A percentile compares a stretch with the other conserved stretches of the same genome.
These are phyloP conservation scores for Caenorhabditis virilis DNA, from an alignment of 2,888 invertebrate species.

Conservation along the genomic window DNA sequence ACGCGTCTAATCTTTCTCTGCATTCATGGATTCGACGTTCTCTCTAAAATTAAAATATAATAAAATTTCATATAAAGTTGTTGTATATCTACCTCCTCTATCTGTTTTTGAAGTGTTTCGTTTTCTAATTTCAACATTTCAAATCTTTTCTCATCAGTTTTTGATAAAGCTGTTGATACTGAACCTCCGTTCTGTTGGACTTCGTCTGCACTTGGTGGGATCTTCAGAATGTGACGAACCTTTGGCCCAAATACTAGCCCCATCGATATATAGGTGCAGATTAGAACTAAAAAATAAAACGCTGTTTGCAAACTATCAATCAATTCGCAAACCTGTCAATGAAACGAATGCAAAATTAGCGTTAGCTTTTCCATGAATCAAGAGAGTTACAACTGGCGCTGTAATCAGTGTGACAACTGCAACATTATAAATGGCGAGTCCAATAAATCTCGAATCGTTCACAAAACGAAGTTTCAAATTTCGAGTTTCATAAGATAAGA, in stretches of 20 bases:
- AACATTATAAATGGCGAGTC: slow-evolving; percentile 99
- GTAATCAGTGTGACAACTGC: slow-evolving; percentile 96
- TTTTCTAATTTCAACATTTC: slow-evolving; percentile 90
- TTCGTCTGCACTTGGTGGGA: slow-evolving; percentile 48
- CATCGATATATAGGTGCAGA: slow-evolving; percentile 97
- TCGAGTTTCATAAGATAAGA: slow-evolving; percentile 95
- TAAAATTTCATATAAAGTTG: background rate
- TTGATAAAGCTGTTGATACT: slow-evolving; percentile 38
- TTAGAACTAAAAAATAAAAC: no score
- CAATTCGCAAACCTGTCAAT: no score
- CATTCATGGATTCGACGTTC: slow-evolving; percentile 53
- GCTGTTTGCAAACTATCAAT: no score
- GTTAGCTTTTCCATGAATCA: slow-evolving; percentile 95
- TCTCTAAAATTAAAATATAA: slow-evolving; percentile 35
- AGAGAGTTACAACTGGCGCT: slow-evolving; percentile 88
- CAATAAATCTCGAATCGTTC: slow-evolving; percentile 96
- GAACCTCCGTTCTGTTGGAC: slow-evolving; percentile 42
- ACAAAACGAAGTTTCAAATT: slow-evolving; percentile 92
- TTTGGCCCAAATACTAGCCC: slow-evolving; percentile 97
- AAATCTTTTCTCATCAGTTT: slow-evolving; percentile 81
- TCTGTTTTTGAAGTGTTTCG: slow-evolving; percentile 91
- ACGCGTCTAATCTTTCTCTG: slow-evolving; percentile 36
- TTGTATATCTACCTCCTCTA: slow-evolving; percentile 70
- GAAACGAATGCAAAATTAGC: slow-evolving; percentile 96
- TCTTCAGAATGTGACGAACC: slow-evolving; percentile 78